Base-by-base conservation (phyloP, 2,797 vertebrate species). In the Silurus lanzhouensis region DNA sequence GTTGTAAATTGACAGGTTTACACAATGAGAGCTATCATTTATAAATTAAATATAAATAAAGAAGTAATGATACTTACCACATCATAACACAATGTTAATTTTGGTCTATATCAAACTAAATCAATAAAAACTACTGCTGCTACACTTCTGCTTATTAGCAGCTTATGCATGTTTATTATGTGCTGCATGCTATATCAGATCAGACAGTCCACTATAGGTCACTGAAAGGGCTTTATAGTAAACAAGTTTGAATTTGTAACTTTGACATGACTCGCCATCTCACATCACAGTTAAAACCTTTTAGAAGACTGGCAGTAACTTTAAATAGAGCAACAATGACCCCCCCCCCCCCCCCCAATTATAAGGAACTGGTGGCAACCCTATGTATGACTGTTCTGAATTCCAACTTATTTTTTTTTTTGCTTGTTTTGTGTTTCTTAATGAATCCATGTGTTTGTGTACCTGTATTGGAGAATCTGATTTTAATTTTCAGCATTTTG, bases 401-500 rank as follows among this genome's bases (percentile, higher is more conserved):
- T 57, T 84, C 38, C 83, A 74, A 72, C 81, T 88, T 64, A 82
- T 83, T 27, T 27, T 27, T 81, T 84, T 72, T 74, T 83, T 31
- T 75, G 72, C 81, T n/a, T 44, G 5, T 61, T 7, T 44, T 6
- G 81, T 76, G 31, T 38, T 84, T 81, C 68, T 80, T 75, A 84
- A 55, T 93, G 66, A 83, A 85, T 82, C 86, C 90, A 87, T 88
- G 81, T 92, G 83, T 90, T 76, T 94, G 86, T 96, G 90, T 93
- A 93, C 91, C 86, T 92, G 89, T 93, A 88, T 95, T 95, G 91
- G 93, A 96, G 91, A 96, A 95, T 96, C 91, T 96, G 91, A 92
- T 96, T 95, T 96, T 96, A 93, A 95, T 95, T 98, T 99, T 95
- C 96, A 99, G 98, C 96, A 99, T 99, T 96, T 97, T 99, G 95